These are phyloP conservation scores for Neogale vison DNA, from an alignment of 2,113 vertebrate genomes.

Conservation along the genomic window DNA sequence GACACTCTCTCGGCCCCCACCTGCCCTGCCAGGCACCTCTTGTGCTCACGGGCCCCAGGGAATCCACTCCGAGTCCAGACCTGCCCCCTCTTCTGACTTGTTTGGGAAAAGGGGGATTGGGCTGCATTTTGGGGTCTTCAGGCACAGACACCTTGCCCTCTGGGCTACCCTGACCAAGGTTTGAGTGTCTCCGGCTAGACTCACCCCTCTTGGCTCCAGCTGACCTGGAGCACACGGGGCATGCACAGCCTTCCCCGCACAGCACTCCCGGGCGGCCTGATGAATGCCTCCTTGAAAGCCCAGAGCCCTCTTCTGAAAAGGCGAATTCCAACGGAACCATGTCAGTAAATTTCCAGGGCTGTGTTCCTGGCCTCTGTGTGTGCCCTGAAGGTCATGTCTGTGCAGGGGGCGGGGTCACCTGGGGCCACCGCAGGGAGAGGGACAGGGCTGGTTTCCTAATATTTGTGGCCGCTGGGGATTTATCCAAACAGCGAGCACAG, in stretches of 20 bases:
- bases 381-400: not conserved
- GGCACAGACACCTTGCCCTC: not conserved
- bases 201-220: accelerated
- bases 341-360: slow-evolving; percentile 58
- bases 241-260: not conserved
- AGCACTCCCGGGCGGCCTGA: not conserved
- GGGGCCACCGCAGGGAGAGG: accelerated
- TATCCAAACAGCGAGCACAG: not conserved
- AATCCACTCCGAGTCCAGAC: not conserved
- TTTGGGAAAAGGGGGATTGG: not conserved
- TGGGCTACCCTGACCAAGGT: not conserved
- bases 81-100: not conserved
- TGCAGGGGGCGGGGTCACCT: not conserved
- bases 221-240: too few species aligned
- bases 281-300: slow-evolving; percentile 60
- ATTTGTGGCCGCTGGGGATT: not conserved
- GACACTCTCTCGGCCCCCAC: not conserved
- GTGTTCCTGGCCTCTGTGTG: accelerated
- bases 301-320: not conserved
- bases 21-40: not conserved
- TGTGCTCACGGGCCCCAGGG: not conserved
- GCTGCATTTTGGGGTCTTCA: not conserved
- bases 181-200: not conserved
- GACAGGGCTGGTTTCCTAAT: not conserved
- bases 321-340: not conserved